Base-by-base conservation (phyloP, 1,140 invertebrate genomes). In the Zaprionus taronus region DNA sequence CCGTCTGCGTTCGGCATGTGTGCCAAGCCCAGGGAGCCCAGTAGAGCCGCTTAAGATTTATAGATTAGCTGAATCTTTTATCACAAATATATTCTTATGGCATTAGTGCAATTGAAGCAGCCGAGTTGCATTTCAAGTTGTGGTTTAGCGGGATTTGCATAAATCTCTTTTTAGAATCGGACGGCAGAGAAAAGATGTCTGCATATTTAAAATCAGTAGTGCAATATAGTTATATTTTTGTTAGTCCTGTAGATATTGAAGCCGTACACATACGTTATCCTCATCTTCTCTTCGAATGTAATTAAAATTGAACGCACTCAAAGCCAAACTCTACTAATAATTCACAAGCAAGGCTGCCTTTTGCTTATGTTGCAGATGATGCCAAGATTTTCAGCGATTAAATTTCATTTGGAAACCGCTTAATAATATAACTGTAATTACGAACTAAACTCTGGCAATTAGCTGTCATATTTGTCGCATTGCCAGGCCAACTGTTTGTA, bases 51-150 rank as follows among this genome's bases (percentile, higher is more conserved):
- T 69, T 60, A 60, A 36, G 56, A 60, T 56, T 69, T 60, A 69
- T 69, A 61, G 66, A 69, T 69, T 69, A 69, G 56, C 66, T 51
- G 58, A 44, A 36, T 69, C 55, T 56, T 56, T 56, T 56, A 56
- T 56, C 22, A 28, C 26, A 56, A 28, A 28, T 56, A 56, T 56
- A 26, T 56, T 56, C 26, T 56, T 51, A 24, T 51, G 47, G 47
- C 17, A 51, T 51, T 51, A 22, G 20, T 51, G 47, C 47, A 51
- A 51, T 51, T 47, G 41, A 47, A 9, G 41, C 41, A 51, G 20
- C 11, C 22, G 47, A 51, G 47, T 9, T 47, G 41, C 47, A 14
- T 24, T 51, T 24, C 20, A 14, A 14, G 47, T 24, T 51, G 47
- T 51, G 47, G 47, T 5, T 51, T 24, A 22, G 20, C 20, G 5